Conservation (phyloP, 2,113 vertebrate genomes). For the Gila orcuttii region DNA sequence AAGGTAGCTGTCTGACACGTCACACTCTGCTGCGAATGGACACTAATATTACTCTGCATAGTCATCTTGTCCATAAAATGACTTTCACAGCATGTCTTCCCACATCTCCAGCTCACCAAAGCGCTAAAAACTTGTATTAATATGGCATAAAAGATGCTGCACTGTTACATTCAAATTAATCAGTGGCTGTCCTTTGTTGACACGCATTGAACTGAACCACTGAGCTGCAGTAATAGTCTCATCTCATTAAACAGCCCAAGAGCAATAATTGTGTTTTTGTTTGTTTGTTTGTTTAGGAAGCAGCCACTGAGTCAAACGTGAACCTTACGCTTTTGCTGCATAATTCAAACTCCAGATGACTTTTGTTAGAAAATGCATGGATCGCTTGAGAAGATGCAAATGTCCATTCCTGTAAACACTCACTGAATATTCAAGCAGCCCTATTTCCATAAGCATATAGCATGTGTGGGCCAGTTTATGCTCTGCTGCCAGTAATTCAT, state of each 20-base stretch:
- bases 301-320: not conserved
- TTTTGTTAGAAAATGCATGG: not conserved
- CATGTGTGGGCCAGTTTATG: conserved; percentile 23
- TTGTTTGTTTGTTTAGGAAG: conserved; percentile 14
- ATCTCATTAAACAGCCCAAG: conserved; percentile 3
- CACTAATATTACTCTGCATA: conserved; percentile 32
- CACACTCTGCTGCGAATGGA: not conserved
- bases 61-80: conserved; percentile 14
- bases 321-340: not conserved
- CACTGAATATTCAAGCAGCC: conserved; percentile 37
- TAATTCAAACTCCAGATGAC: conserved; percentile 11
- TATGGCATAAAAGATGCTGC: not conserved
- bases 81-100: conserved; percentile 17
- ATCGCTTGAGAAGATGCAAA: conserved; percentile 23
- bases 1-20: conserved; percentile 28
- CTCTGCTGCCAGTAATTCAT: not conserved
- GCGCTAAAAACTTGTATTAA: conserved; percentile 7
- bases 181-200: not conserved
- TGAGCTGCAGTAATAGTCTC: not conserved
- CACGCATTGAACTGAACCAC: not conserved
- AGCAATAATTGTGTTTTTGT: not conserved
- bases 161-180: not conserved
- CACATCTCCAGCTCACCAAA: not conserved
- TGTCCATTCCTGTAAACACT: not conserved
- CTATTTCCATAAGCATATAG: conserved; percentile 15